Percentiles rank a stretch among this genome's conserved stretches.
phyloP scores from a whole-genome alignment of 2,113 vertebrate genomes.

The Polypterus bichir region DNA sequence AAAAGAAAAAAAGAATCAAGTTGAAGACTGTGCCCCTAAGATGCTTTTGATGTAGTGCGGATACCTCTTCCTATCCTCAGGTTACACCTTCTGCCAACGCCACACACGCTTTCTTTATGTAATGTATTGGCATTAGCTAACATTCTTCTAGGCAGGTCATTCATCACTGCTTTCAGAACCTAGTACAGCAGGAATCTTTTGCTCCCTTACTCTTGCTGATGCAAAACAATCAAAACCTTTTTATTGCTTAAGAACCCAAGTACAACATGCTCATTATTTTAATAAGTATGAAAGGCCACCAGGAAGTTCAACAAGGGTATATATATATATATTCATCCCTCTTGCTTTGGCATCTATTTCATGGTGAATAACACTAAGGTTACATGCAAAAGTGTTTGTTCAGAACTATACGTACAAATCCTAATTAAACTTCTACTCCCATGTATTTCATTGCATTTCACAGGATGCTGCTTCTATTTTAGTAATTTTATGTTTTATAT shows the following conservation, averaged over 20 bases:
- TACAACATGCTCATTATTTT: neutral
- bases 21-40: conserved; percentile 12
- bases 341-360: too few species aligned
- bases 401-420: too few species aligned
- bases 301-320: too few species aligned
- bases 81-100: conserved; percentile 1
- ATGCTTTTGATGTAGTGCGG: conserved; percentile 13
- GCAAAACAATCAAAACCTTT: neutral
- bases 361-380: too few species aligned
- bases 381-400: too few species aligned
- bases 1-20: conserved; percentile 1
- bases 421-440: too few species aligned
- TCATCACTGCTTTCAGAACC: conserved; percentile 8
- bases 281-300: too few species aligned
- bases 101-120: conserved; percentile 13
- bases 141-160: conserved; percentile 10
- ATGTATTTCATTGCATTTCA: too few species aligned
- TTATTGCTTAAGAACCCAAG: neutral
- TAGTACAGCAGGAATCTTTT: neutral
- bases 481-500: too few species aligned
- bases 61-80: conserved; percentile 1
- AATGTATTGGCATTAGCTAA: conserved; percentile 9
- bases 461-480: too few species aligned
- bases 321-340: too few species aligned
- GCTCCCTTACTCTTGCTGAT: neutral